phyloP scores from a whole-genome alignment of 2,797 vertebrate genomes.

The Phrynocephalus guinanensis region DNA sequence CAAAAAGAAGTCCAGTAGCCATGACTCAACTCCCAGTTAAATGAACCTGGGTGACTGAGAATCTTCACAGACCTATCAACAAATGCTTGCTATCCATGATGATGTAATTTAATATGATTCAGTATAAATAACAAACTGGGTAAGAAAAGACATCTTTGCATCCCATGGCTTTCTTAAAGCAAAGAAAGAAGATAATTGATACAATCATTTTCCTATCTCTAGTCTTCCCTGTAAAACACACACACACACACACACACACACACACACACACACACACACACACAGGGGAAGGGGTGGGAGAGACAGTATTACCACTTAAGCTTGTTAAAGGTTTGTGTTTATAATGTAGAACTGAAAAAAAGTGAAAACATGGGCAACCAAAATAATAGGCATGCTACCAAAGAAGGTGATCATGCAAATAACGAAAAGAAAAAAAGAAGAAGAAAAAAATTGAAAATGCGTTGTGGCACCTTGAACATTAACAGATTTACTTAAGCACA shows the following conservation, averaged over 20 bases:
- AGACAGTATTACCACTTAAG: background rate
- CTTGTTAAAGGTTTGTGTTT: constrained; percentile 10
- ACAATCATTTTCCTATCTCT: background rate
- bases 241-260: no score
- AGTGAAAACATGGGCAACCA: background rate
- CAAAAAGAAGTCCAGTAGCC: no score
- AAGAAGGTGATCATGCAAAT: no score
- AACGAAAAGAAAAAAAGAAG: no score
- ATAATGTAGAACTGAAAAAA: background rate
- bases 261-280: no score
- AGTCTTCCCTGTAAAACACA: no score
- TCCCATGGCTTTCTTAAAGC: background rate
- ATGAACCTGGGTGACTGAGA: no score
- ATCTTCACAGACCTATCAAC: no score
- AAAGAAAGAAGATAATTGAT: background rate
- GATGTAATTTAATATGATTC: constrained; percentile 17
- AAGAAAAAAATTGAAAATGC: no score
- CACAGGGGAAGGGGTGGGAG: background rate
- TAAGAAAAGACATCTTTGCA: background rate
- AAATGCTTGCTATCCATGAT: constrained; percentile 6
- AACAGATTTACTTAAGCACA: no score
- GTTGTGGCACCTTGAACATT: no score
- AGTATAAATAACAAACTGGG: background rate
- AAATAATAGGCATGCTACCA: background rate
- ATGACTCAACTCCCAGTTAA: no score